These are phyloP conservation scores for Drosophila recens DNA, from an alignment of 2,888 invertebrate genomes.

Conservation along the genomic window DNA sequence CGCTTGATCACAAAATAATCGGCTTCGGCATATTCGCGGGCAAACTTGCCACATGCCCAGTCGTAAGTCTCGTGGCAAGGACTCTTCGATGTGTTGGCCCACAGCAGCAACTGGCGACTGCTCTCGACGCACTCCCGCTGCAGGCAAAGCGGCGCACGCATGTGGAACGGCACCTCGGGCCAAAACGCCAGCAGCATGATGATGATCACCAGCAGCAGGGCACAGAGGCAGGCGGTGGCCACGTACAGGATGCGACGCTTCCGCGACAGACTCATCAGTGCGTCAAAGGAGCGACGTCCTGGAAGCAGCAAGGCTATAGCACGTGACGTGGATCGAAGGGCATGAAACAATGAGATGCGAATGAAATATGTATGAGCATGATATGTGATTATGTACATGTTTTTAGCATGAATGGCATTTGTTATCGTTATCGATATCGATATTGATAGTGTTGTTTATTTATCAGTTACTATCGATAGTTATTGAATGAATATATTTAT, in stretches of 20 bases:
- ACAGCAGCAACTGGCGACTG: constrained; percentile 83
- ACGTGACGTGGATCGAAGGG: neutral
- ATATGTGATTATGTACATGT: constrained; percentile 4
- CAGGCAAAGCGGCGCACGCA: constrained; percentile 83
- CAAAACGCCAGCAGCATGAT: constrained; percentile 83
- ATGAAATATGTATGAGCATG: constrained; percentile 31
- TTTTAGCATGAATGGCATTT: neutral
- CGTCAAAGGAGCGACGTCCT: constrained; percentile 83
- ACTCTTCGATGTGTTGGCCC: constrained; percentile 83
- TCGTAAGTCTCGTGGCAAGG: constrained; percentile 84
- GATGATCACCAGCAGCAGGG: constrained; percentile 82
- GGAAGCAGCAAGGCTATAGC: constrained; percentile 79
- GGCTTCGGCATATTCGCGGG: constrained; percentile 81
- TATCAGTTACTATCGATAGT: neutral
- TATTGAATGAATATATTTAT: neutral
- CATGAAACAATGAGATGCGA: constrained; percentile 33
- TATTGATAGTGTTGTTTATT: too few relatives aligned
- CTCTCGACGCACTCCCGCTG: constrained; percentile 84
- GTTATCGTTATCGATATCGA: neutral
- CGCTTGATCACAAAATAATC: constrained; percentile 84
- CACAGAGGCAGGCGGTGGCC: constrained; percentile 82
- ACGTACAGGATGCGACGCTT: constrained; percentile 83
- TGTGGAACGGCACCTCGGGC: constrained; percentile 84
- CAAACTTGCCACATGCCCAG: constrained; percentile 85
- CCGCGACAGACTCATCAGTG: constrained; percentile 82